phyloP scores from a whole-genome alignment of 2,888 invertebrate species.

The Eilema griseolum region DNA sequence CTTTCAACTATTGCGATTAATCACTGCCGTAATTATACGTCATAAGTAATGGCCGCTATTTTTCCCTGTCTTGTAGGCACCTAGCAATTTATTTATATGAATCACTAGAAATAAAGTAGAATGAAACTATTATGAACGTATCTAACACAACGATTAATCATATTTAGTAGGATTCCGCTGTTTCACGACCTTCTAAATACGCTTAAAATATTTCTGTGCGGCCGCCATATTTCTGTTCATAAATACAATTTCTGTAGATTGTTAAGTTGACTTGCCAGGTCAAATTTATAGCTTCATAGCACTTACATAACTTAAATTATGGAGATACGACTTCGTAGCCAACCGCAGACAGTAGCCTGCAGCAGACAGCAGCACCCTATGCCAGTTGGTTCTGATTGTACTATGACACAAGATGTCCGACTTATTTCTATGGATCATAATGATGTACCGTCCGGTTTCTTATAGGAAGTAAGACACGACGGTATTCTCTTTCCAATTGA shows the following conservation, averaged over 20 bases:
- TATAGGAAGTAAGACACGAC: too few species aligned
- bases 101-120: not conserved
- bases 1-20: not conserved
- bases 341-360: too few species aligned
- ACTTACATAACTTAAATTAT: too few species aligned
- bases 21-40: not conserved
- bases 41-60: not conserved
- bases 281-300: not conserved
- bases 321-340: too few species aligned
- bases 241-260: not conserved
- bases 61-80: not conserved
- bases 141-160: not conserved
- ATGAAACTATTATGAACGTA: not conserved
- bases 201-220: not conserved
- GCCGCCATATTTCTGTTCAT: not conserved
- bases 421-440: too few species aligned
- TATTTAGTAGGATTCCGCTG: not conserved
- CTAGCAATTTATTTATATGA: constrained; percentile 1
- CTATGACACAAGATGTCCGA: too few species aligned
- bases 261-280: not conserved
- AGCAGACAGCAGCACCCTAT: too few species aligned
- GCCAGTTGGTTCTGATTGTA: too few species aligned
- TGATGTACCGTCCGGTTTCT: too few species aligned
- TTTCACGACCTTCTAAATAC: not conserved
- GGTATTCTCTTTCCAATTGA: too few species aligned